These are phyloP conservation scores for Drosophila pectinifera DNA, from an alignment of 1,140 invertebrate genomes.

Conservation along the genomic window DNA sequence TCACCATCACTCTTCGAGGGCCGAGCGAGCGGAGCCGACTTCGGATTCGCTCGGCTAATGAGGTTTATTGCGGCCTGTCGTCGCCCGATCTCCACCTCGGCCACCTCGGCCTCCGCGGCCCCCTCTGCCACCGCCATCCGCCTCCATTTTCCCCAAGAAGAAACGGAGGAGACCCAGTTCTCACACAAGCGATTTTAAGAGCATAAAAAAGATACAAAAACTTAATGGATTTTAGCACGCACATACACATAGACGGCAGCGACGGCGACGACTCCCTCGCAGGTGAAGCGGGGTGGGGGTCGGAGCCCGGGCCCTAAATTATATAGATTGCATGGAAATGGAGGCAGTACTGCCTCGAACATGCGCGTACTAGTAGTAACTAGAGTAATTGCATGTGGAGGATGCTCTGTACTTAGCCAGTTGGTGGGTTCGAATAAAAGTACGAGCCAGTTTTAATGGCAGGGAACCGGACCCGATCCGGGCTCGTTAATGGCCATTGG, in stretches of 20 bases:
- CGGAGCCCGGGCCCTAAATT: conserved; percentile 37
- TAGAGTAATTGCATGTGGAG: conserved; percentile 51
- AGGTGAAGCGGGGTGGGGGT: conserved; percentile 13
- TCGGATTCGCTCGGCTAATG: conserved; percentile 70
- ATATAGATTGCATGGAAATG: conserved; percentile 58
- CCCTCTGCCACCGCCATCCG: not conserved
- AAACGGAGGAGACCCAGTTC: conserved; percentile 78
- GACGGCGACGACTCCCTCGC: conserved; percentile 23
- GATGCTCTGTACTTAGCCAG: conserved; percentile 38
- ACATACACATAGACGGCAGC: conserved; percentile 38
- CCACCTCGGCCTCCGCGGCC: not conserved
- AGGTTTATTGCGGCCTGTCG: conserved; percentile 65
- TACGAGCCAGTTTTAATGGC: conserved; percentile 16
- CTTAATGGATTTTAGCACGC: conserved; percentile 81
- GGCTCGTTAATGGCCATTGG: not conserved
- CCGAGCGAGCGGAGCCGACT: conserved; percentile 31
- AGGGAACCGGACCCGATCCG: conserved; percentile 12
- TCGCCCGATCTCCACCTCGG: conserved; percentile 20
- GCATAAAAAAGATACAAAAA: conserved; percentile 71
- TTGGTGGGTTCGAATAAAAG: conserved; percentile 17
- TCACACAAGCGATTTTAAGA: conserved; percentile 79
- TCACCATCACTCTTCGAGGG: conserved; percentile 52
- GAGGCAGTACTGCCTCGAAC: conserved; percentile 31
- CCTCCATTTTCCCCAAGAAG: conserved; percentile 27
- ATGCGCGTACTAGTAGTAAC: conserved; percentile 46